phyloP scores from a whole-genome alignment of 1,140 invertebrate species.

The Neelides sp. region DNA sequence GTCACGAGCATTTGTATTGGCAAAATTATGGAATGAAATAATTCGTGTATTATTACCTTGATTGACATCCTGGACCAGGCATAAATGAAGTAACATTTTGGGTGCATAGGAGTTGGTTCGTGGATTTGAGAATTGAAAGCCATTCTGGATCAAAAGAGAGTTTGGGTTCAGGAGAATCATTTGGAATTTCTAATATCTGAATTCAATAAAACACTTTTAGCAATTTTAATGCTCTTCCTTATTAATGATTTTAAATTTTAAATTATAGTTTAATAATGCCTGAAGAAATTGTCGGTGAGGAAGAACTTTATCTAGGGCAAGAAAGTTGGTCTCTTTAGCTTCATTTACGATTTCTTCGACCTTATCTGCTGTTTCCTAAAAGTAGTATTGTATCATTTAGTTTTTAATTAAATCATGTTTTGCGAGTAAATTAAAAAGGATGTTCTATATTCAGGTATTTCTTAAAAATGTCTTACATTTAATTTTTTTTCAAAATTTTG shows the following conservation, averaged over 20 bases:
- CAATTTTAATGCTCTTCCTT: too few relatives aligned
- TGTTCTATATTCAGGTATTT: too few relatives aligned
- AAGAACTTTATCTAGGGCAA: constrained; percentile 92
- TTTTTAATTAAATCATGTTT: too few relatives aligned
- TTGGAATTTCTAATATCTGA: constrained; percentile 24
- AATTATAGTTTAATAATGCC: constrained; percentile 36
- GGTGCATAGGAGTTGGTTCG: constrained; percentile 73
- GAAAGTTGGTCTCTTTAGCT: constrained; percentile 62
- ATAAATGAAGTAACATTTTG: constrained; percentile 56
- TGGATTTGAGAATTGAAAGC: constrained; percentile 71
- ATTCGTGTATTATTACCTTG: constrained; percentile 10
- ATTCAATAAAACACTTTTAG: too few relatives aligned
- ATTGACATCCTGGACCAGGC: constrained; percentile 53
- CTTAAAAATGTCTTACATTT: too few relatives aligned
- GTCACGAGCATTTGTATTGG: constrained; percentile 11
- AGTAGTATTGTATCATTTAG: too few relatives aligned
- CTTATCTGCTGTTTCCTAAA: constrained; percentile 34
- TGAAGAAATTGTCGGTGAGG: constrained; percentile 77
- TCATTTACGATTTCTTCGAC: too few relatives aligned
- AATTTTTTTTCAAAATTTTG: constrained; percentile 1
- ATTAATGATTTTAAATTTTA: constrained; percentile 32
- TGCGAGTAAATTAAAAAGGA: too few relatives aligned
- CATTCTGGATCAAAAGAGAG: constrained; percentile 86
- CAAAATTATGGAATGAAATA: constrained; percentile 12
- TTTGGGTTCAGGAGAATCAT: constrained; percentile 35